These are phyloP conservation scores for Tetragonula clypearis DNA, from an alignment of 1,140 invertebrate species.

Conservation along the genomic window DNA sequence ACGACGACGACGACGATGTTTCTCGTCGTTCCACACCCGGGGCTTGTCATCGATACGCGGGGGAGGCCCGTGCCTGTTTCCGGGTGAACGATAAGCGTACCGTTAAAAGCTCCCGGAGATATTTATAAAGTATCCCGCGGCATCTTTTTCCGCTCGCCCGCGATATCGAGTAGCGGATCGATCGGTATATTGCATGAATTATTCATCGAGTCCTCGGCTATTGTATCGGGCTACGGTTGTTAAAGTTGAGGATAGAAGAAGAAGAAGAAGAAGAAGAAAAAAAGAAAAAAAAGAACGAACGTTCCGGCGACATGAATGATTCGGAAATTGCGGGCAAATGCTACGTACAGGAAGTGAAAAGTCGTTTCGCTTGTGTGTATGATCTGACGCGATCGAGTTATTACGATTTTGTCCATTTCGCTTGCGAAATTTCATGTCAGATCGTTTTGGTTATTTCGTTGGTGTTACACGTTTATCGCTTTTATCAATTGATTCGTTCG, in stretches of 20 bases:
- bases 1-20: too few relatives aligned
- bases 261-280: too few relatives aligned
- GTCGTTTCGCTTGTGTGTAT: not conserved
- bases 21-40: too few relatives aligned
- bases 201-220: slow-evolving; percentile 17
- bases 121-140: slow-evolving; percentile 44
- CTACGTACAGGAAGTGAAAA: not conserved
- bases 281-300: not conserved
- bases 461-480: not conserved
- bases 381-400: not conserved
- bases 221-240: slow-evolving; percentile 14
- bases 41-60: slow-evolving; percentile 18
- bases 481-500: not conserved
- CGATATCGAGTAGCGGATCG: slow-evolving; percentile 30
- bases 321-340: not conserved
- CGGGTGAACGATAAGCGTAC: slow-evolving; percentile 27
- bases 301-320: not conserved
- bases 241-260: not conserved
- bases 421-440: too few relatives aligned
- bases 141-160: slow-evolving; percentile 30
- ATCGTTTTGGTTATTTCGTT: not conserved
- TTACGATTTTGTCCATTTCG: not conserved
- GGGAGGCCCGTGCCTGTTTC: slow-evolving; percentile 1
- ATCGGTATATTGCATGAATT: slow-evolving; percentile 36
- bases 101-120: slow-evolving; percentile 37